Conservation (phyloP, 2,888 invertebrate species). For the Argyresthia goedartella region DNA sequence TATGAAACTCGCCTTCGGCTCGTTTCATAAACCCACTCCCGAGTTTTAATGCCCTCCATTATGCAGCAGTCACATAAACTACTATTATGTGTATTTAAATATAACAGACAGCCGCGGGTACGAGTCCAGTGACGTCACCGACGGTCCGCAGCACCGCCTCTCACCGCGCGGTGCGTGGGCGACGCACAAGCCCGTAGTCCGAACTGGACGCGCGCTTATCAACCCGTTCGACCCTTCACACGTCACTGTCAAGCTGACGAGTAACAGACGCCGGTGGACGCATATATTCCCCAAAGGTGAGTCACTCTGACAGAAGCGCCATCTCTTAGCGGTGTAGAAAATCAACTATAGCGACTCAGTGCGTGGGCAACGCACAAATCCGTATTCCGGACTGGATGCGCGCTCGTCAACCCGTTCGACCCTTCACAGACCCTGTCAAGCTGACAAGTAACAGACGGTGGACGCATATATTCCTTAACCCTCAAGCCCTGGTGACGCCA, state of each 20-base stretch:
- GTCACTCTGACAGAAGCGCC: background rate
- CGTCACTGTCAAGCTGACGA: constrained; percentile 39
- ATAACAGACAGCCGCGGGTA: constrained; percentile 19
- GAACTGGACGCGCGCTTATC: constrained; percentile 88
- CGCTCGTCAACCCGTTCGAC: constrained; percentile 97
- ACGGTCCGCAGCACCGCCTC: constrained; percentile 25
- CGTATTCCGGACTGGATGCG: constrained; percentile 80
- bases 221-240: constrained; percentile 81
- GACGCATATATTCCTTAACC: constrained; percentile 99
- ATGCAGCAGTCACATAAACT: no score
- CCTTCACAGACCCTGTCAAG: constrained; percentile 98
- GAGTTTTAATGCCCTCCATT: no score
- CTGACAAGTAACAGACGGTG: constrained; percentile 95
- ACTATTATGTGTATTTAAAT: no score
- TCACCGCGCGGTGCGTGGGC: constrained; percentile 28
- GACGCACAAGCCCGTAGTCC: constrained; percentile 65
- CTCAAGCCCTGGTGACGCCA: no score
- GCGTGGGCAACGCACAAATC: constrained; percentile 61
- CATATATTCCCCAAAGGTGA: constrained; percentile 96
- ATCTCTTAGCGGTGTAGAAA: background rate
- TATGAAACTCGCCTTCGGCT: no score
- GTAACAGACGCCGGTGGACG: constrained; percentile 58
- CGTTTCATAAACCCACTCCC: no score
- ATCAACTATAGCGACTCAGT: constrained; percentile 28
- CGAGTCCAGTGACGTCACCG: constrained; percentile 45